A percentile compares a stretch with the other conserved stretches of the same genome.
Evolutionary conservation across 2,797 vertebrate genomes (phyloP).

Genomic region (Anniella stebbinsi): DNA sequence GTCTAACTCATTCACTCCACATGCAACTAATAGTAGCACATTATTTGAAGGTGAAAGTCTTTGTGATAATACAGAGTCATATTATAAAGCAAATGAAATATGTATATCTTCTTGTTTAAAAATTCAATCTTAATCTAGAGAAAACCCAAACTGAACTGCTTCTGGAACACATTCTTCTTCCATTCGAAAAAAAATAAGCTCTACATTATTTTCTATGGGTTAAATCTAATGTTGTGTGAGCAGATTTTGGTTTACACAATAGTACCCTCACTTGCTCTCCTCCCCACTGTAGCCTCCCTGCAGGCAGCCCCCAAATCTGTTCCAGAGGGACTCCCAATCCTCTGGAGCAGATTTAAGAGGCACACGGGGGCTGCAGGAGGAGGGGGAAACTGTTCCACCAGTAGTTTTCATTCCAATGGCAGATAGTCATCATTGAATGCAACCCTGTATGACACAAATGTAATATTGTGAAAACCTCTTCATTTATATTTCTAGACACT

Average conservation of each 20-base stretch:
- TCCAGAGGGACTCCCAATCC: too few relatives aligned
- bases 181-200: background rate
- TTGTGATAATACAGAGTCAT: background rate
- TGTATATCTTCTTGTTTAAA: background rate
- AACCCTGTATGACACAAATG: background rate
- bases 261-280: too few relatives aligned
- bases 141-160: background rate
- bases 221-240: too few relatives aligned
- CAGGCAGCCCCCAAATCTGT: too few relatives aligned
- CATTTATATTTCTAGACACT: conserved; percentile 24
- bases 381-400: too few relatives aligned
- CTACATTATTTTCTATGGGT: too few relatives aligned
- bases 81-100: background rate
- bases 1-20: background rate
- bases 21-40: background rate
- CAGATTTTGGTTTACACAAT: too few relatives aligned
- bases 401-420: too few relatives aligned
- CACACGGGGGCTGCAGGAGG: too few relatives aligned
- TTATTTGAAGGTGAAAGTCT: background rate
- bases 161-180: conserved; percentile 31
- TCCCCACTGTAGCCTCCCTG: too few relatives aligned
- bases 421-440: too few relatives aligned
- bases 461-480: conserved; percentile 17
- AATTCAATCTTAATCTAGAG: background rate
- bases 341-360: too few relatives aligned